phyloP scores from a whole-genome alignment of 2,113 vertebrate genomes.

The Australoheros scitulus region DNA sequence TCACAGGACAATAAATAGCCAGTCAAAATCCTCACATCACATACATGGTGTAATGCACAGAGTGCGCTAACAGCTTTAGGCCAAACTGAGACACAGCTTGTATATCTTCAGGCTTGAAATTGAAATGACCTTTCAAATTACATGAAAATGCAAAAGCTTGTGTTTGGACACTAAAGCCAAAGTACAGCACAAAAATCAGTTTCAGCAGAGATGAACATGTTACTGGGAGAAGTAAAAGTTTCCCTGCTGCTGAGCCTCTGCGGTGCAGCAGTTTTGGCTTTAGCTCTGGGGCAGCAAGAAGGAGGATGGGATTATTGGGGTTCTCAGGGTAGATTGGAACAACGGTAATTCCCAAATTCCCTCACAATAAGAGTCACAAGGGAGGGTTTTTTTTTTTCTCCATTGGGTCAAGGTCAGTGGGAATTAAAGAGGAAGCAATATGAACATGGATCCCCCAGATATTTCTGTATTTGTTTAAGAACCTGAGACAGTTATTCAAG shows the following conservation, averaged over 20 bases:
- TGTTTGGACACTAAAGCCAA: neutral
- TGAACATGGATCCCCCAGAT: neutral
- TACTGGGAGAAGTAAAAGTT: slow-evolving; percentile 13
- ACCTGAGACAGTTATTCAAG: neutral
- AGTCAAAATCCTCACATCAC: neutral
- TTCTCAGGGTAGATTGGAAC: slow-evolving; percentile 63
- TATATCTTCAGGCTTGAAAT: no score
- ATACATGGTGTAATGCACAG: neutral
- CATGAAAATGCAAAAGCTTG: neutral
- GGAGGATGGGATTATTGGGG: slow-evolving; percentile 55
- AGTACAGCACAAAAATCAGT: slow-evolving; percentile 22
- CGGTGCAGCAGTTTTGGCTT: slow-evolving; percentile 40
- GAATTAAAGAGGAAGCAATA: neutral
- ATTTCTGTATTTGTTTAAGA: neutral
- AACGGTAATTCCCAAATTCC: slow-evolving; percentile 55
- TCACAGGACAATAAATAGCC: neutral
- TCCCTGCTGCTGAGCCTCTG: slow-evolving; percentile 31
- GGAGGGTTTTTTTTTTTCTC: neutral
- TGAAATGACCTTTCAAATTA: neutral
- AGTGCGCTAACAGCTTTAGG: neutral
- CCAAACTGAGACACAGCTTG: neutral
- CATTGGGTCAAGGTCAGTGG: slow-evolving; percentile 6
- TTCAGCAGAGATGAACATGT: slow-evolving; percentile 28
- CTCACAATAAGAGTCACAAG: slow-evolving; percentile 26
- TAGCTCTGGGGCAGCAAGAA: slow-evolving; percentile 49